Base-by-base conservation (phyloP, 2,113 vertebrate species). In the Xenopus laevis region DNA sequence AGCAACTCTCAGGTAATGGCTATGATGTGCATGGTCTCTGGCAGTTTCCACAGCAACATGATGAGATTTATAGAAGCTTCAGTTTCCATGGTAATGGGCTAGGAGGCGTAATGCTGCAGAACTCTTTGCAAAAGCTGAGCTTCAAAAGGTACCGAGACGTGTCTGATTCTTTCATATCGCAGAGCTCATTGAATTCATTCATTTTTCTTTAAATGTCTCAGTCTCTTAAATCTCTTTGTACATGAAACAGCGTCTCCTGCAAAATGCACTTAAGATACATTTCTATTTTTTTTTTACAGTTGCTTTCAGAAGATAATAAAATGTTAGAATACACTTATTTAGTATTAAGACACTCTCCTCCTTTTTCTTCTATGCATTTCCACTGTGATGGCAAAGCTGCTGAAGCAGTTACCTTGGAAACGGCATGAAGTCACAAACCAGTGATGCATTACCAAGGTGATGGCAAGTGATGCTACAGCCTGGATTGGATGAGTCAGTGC, bases 371-470 rank as follows among this genome's bases (percentile, higher is more conserved):
- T 40, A 40, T 40, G 33, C 33, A 40, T 40, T 40, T 6, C 33
- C 13, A 50, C 12, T 50, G 47, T 13, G 15, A 50, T 50, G 11
- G 11, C 47, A 50, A 16, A 50, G 12, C 47, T 87, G 0, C 80
- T 69, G 78, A 75, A 85, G 8, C 4, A 1, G 85, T 87, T 80
- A 68, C 81, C 81, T 52, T 33, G 85, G 86, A 79, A 73, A 88
- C 77, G 0, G 0, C n/a, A 5, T 88, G 85, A 90, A 83, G 82
- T 89, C 83, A 85, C 40, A 12, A 40, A 40, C 33, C 8, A 40
- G 6, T 40, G 33, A 17, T 1, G 9, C 62, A 16, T 59, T 67
- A 44, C 30, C 40, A 47, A 66, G 71, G 63, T 47, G 65, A 66
- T 20, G 7, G 18, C 30, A 40, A 13, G 16, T n/a, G 16, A 59